Percentiles rank a stretch among this genome's conserved stretches.
Evolutionary conservation across 2,797 vertebrate genomes (phyloP).

Genomic region (Pampus argenteus): DNA sequence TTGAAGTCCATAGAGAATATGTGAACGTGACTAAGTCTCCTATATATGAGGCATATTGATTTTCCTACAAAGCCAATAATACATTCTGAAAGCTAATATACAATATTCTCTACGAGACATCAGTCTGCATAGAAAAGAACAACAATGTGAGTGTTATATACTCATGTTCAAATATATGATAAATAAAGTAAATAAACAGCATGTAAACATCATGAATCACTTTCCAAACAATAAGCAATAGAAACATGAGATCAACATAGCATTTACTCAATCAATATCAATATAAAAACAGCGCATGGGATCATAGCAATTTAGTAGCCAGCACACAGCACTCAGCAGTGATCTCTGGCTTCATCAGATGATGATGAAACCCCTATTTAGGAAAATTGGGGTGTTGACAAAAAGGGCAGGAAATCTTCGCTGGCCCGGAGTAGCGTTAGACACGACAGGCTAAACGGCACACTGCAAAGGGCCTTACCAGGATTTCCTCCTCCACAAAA

Average conservation of each 20-base stretch:
- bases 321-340: neutral
- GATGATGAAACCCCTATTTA: neutral
- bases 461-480: neutral
- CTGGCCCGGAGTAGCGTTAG: neutral
- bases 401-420: neutral
- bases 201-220: neutral
- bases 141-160: too few species aligned
- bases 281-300: neutral
- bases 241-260: neutral
- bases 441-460: neutral
- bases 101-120: neutral
- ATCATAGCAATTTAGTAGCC: neutral
- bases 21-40: neutral
- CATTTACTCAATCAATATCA: neutral
- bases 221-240: neutral
- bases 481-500: neutral
- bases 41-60: neutral
- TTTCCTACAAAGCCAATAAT: constrained; percentile 10
- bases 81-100: constrained; percentile 3
- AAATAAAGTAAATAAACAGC: neutral
- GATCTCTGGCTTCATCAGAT: neutral
- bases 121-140: neutral
- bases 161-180: too few species aligned
- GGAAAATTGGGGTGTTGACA: neutral
- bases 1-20: neutral